Percentiles rank a stretch among this genome's conserved stretches.
These are phyloP conservation scores for Corythornis vintsioides DNA, from an alignment of 2,113 vertebrate genomes.

Conservation along the genomic window DNA sequence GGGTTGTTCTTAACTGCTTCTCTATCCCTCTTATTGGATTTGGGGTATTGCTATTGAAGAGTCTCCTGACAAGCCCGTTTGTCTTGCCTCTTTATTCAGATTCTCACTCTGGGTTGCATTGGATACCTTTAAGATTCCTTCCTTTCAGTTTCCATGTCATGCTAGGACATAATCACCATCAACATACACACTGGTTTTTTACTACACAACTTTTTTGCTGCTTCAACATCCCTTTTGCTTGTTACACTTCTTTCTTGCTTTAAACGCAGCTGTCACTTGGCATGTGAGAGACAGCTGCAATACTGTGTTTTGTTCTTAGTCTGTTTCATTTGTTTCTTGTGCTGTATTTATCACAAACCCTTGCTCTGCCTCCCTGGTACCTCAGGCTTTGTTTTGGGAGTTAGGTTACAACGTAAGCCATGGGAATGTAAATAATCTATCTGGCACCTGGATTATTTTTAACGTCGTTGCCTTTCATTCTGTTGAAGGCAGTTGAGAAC, in stretches of 20 bases:
- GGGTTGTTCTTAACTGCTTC: not conserved
- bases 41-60: not conserved
- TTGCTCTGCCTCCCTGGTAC: fast-evolving
- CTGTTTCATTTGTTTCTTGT: not conserved
- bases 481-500: not conserved
- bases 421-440: not conserved
- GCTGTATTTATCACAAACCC: not conserved
- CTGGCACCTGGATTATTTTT: not conserved
- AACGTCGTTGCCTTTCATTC: not conserved
- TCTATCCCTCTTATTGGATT: not conserved
- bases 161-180: not conserved
- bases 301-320: not conserved
- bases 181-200: fast-evolving
- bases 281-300: not conserved
- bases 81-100: not conserved
- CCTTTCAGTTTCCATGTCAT: not conserved
- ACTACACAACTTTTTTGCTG: not conserved
- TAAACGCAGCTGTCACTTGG: not conserved
- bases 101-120: not conserved
- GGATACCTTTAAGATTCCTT: not conserved
- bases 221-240: not conserved
- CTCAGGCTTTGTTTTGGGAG: not conserved
- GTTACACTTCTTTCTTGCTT: not conserved
- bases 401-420: not conserved
- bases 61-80: not conserved